phyloP scores from a whole-genome alignment of 2,797 vertebrate genomes.

The Clarias platycephalus region DNA sequence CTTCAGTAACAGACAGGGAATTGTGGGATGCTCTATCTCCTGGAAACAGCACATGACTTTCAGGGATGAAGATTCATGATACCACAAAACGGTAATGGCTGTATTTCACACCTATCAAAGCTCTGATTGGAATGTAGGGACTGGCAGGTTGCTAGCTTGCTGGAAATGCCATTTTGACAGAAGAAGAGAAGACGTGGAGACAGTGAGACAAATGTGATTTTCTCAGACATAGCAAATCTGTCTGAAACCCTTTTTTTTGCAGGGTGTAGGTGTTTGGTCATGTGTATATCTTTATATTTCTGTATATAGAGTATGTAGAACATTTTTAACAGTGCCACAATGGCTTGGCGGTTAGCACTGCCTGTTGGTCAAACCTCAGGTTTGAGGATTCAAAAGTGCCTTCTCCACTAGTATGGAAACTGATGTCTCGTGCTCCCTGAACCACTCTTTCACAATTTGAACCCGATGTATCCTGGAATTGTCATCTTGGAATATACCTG shows the following conservation, averaged over 20 bases:
- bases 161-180: constrained; percentile 1
- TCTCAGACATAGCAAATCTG: constrained; percentile 14
- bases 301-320: background rate
- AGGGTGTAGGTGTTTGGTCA: background rate
- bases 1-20: constrained; percentile 38
- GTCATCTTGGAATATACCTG: too few species aligned
- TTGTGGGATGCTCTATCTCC: constrained; percentile 43
- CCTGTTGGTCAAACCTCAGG: too few species aligned
- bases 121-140: background rate
- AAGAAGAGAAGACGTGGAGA: constrained; percentile 14
- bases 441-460: too few species aligned
- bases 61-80: constrained; percentile 38
- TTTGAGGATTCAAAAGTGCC: too few species aligned
- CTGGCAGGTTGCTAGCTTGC: constrained; percentile 1
- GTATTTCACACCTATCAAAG: constrained; percentile 34
- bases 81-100: constrained; percentile 24
- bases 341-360: too few species aligned
- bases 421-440: too few species aligned
- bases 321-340: too few species aligned
- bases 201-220: constrained; percentile 3
- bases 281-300: background rate
- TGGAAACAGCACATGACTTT: constrained; percentile 36
- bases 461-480: too few species aligned
- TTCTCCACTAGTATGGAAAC: too few species aligned
- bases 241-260: background rate